Base-by-base conservation (phyloP, 2,888 invertebrate species). In the Lottia scabra region DNA sequence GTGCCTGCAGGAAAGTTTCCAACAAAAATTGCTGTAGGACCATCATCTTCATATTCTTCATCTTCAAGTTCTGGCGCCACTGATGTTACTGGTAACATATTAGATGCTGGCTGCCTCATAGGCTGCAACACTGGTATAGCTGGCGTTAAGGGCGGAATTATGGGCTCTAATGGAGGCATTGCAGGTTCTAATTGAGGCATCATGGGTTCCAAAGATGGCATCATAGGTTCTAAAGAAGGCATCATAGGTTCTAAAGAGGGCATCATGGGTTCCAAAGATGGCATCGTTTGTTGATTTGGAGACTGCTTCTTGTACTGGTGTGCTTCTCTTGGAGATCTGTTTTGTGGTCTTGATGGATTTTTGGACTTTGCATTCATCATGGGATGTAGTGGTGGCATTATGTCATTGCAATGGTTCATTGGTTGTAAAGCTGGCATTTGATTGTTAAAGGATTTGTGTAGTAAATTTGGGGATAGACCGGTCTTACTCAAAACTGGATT, bases 1-100 rank as follows among this genome's bases (percentile, higher is more conserved):
- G 78, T 77, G n/a, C 75, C 74, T 67, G 73, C 72, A 15, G 77
- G 80, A 56, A 80, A 80, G 48, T 80, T 80, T 4, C 77, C 76
- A n/a, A 80, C 66, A 48, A 77, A 76, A 27, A 80, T 30, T 65
- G 63, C 26, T 15, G 64, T 45, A 15, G 63, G 45, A 44, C 62
- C 46, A 16, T 63, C 26, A 16, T 63, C 68, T 27, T 46, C 44
- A 10, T 38, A 38, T 38, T 38, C 38, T 38, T 38, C 38, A 38
- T 8, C 38, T 8, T 38, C 38, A 38, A 10, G 10, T 10, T 38
- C 38, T 38, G 5, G 38, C 1, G 38, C 38, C 38, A 38, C 38
- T 38, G 38, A 10, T 38, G 38, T 6, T 38, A 10, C 8, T 38
- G 38, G 38, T 38, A 38, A 38, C 10, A 38, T 38, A 38, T 10